These are phyloP conservation scores for Callitettix versicolor DNA, from an alignment of 1,140 invertebrate species.

Conservation along the genomic window DNA sequence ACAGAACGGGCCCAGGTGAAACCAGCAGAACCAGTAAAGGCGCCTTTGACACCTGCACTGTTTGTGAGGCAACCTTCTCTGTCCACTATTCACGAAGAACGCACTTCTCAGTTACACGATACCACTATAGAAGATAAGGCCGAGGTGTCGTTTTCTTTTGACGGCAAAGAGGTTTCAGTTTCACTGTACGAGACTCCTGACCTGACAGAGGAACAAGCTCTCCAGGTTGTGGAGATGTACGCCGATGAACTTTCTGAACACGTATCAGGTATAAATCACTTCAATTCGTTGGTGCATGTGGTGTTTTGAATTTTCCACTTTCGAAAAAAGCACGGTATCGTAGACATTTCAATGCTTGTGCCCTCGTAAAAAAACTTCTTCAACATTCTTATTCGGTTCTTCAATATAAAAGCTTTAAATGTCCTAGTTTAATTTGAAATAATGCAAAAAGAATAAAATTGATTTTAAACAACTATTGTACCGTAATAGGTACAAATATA, in stretches of 20 bases:
- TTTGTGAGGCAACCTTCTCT: slow-evolving; percentile 66
- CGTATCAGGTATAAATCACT: slow-evolving; percentile 47
- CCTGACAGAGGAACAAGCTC: slow-evolving; percentile 79
- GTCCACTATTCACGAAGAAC: slow-evolving; percentile 82
- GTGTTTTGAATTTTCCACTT: too few relatives aligned
- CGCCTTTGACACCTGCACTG: neutral
- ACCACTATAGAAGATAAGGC: slow-evolving; percentile 65
- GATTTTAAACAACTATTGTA: too few relatives aligned
- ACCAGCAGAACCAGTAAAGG: neutral
- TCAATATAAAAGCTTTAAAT: too few relatives aligned
- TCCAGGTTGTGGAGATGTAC: slow-evolving; percentile 88
- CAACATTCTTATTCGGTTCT: too few relatives aligned
- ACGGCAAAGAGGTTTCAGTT: slow-evolving; percentile 82
- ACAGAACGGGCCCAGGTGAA: slow-evolving; percentile 13
- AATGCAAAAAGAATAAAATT: too few relatives aligned
- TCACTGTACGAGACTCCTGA: slow-evolving; percentile 85
- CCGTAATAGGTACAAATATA: too few relatives aligned
- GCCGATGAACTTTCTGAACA: slow-evolving; percentile 83
- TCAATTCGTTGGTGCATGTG: neutral
- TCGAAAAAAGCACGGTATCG: too few relatives aligned
- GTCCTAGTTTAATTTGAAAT: too few relatives aligned
- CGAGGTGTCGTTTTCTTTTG: slow-evolving; percentile 78
- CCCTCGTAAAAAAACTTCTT: too few relatives aligned
- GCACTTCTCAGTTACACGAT: slow-evolving; percentile 77
- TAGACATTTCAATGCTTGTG: too few relatives aligned